Conservation (phyloP, 2,888 invertebrate species). For the Apamea epomidion region DNA sequence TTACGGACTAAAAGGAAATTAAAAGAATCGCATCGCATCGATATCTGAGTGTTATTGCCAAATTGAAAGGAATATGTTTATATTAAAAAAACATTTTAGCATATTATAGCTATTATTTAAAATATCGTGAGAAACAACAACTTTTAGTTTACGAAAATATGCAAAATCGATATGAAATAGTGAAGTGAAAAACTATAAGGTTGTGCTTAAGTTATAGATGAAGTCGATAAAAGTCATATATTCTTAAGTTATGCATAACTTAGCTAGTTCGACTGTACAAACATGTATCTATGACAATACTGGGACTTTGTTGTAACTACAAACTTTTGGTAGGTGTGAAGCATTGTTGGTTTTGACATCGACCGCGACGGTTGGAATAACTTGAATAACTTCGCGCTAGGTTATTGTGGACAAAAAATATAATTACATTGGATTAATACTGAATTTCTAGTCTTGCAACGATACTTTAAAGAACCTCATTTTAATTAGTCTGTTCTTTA, state of each 20-base stretch:
- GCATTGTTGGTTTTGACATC: constrained; percentile 49
- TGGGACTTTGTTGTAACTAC: constrained; percentile 34
- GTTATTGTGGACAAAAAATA: constrained; percentile 8
- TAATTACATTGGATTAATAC: background rate
- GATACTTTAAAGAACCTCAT: background rate
- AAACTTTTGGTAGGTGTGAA: constrained; percentile 42
- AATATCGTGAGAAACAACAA: constrained; percentile 56
- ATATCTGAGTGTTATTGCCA: constrained; percentile 43
- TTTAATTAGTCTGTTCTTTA: background rate
- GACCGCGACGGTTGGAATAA: constrained; percentile 25
- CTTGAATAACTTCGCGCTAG: constrained; percentile 14
- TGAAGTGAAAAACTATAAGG: constrained; percentile 7
- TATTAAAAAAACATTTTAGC: constrained; percentile 42
- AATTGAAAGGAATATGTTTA: constrained; percentile 45
- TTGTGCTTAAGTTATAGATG: constrained; percentile 12
- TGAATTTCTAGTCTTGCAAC: background rate
- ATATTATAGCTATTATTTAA: constrained; percentile 46
- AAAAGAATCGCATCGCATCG: constrained; percentile 31
- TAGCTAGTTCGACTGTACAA: constrained; percentile 45
- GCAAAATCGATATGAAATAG: constrained; percentile 14
- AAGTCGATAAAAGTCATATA: constrained; percentile 1
- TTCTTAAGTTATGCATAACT: constrained; percentile 63
- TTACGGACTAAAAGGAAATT: constrained; percentile 46
- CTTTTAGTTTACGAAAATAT: constrained; percentile 18
- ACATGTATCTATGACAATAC: constrained; percentile 48